These are phyloP conservation scores for Rachycentron canadum DNA, from an alignment of 2,797 vertebrate species.

Conservation along the genomic window DNA sequence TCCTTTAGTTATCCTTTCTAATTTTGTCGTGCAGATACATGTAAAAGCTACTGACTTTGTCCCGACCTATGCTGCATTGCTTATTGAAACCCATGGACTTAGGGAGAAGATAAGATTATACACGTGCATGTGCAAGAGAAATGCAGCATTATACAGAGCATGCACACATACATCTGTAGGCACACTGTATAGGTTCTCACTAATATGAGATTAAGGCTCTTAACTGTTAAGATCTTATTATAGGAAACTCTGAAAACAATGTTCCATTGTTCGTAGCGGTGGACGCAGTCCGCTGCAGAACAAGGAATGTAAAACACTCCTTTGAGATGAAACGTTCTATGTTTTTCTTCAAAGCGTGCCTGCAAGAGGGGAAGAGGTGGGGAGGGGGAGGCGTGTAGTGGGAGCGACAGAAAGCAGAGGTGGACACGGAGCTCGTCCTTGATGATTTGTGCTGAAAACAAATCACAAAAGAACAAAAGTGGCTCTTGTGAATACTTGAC, in stretches of 20 bases:
- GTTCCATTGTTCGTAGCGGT: constrained; percentile 35
- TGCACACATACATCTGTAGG: background rate
- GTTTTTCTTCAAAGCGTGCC: constrained; percentile 69
- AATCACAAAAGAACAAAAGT: constrained; percentile 1
- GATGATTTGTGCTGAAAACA: constrained; percentile 32
- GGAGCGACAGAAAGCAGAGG: constrained; percentile 26
- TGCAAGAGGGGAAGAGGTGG: constrained; percentile 33
- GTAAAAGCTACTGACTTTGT: constrained; percentile 59
- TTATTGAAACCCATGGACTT: constrained; percentile 53
- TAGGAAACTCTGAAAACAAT: constrained; percentile 42
- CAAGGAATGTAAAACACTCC: constrained; percentile 64
- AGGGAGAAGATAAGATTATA: constrained; percentile 46
- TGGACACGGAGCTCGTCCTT: constrained; percentile 9
- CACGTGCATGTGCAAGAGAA: constrained; percentile 36
- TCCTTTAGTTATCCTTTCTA: constrained; percentile 68
- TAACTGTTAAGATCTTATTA: constrained; percentile 39
- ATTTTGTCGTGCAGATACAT: constrained; percentile 16
- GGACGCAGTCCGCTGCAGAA: constrained; percentile 38
- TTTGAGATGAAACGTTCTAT: constrained; percentile 60
- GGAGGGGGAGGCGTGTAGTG: constrained; percentile 24
- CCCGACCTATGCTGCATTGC: constrained; percentile 52
- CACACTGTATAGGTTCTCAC: constrained; percentile 14
- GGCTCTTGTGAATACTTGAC: background rate
- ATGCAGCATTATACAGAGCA: background rate
- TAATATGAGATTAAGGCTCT: constrained; percentile 48